Base-by-base conservation (phyloP, 2,113 vertebrate species). In the Nycticryphes semicollaris region DNA sequence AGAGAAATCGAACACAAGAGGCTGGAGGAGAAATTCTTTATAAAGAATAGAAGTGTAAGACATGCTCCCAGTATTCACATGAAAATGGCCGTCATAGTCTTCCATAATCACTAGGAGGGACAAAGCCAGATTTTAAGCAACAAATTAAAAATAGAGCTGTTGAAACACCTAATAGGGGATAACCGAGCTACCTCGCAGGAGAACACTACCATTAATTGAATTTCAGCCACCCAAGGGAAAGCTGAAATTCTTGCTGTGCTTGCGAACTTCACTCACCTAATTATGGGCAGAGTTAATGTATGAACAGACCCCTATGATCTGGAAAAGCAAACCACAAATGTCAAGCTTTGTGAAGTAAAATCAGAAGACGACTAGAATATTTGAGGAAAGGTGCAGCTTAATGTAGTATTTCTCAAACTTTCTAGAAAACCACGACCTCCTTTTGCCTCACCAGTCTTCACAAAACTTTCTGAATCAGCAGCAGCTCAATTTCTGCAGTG, bases 291-390 rank as follows among this genome's bases (percentile, higher is more conserved):
- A 92, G 62, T 53, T 89, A 96, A 84, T 53, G 69, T 94, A 75
- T 43, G 87, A 91, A 85, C 66, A 96, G 77, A 84, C 43, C 57
- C 41, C 53, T n/a, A 90, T 62, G 63, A 93, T 91, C 79, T 95
- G 59, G 47, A 93, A 90, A 94, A 91, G 63, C 59, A 96, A 94
- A 88, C 47, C 85, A 67, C 72, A 88, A 80, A 88, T 90, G 78
- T 90, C 93, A 94, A 48, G 50, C 24, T 73, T 85, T 93, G 78
- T 50, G 50, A 87, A 84, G 59, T 57, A 89, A 88, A 91, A 90
- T 87, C 59, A 66, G 57, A 95, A 91, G 54, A 78, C 0, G 0
- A 68, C 41, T 48, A 64, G 31, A 87, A 48, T 60, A 95, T 62
- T 73, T 90, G 84, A 96, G 75, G 83, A 83, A 93, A 76, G 41